A percentile compares a stretch with the other conserved stretches of the same genome.
phyloP scores from a whole-genome alignment of 2,113 vertebrate species.

The Charina bottae region DNA sequence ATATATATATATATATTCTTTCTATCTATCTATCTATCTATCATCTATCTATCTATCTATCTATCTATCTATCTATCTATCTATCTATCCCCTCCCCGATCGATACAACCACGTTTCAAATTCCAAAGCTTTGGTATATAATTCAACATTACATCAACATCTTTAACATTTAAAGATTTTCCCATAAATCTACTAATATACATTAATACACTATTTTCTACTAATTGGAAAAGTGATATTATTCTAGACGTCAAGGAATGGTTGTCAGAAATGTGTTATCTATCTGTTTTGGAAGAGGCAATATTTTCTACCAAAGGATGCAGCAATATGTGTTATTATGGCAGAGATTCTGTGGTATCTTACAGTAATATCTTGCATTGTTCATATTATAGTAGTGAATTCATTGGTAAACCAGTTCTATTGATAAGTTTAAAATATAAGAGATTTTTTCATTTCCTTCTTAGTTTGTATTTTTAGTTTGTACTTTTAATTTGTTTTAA shows the following conservation, averaged over 20 bases:
- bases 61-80: too few relatives aligned
- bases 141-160: background rate
- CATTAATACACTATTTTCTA: background rate
- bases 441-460: background rate
- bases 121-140: background rate
- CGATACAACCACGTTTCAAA: background rate
- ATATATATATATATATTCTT: too few relatives aligned
- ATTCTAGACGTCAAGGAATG: background rate
- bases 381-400: background rate
- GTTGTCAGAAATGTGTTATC: background rate
- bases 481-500: background rate
- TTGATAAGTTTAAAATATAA: background rate
- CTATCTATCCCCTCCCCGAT: background rate
- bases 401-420: background rate
- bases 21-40: too few relatives aligned
- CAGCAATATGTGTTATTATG: background rate
- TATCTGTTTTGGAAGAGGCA: background rate
- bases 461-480: background rate
- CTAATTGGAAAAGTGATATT: background rate
- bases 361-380: background rate
- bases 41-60: too few relatives aligned
- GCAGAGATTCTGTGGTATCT: background rate
- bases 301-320: background rate
- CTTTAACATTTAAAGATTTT: background rate
- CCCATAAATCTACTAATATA: background rate